Conservation (phyloP, 2,113 vertebrate species). For the Nycticryphes semicollaris region DNA sequence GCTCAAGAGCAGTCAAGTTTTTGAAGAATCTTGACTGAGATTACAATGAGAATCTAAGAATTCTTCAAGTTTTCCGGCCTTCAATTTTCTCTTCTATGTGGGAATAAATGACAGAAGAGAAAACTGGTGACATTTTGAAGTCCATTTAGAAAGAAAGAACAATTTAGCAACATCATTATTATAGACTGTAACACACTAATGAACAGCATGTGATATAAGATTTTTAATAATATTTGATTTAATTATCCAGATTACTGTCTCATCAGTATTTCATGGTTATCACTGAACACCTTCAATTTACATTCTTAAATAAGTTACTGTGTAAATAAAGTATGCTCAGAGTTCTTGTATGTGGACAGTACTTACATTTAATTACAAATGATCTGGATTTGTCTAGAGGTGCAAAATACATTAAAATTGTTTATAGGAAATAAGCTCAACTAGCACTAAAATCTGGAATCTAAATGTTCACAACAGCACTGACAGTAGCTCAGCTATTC, state of each 20-base stretch:
- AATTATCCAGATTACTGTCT: neutral
- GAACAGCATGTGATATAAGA: neutral
- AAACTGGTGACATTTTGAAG: neutral
- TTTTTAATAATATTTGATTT: slow-evolving; percentile 19
- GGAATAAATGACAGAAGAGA: neutral
- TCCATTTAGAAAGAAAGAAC: neutral
- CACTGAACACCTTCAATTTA: slow-evolving; percentile 30
- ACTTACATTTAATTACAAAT: slow-evolving; percentile 73
- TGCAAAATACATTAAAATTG: slow-evolving; percentile 61
- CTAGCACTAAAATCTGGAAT: slow-evolving; percentile 58
- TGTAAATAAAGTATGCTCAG: slow-evolving; percentile 63
- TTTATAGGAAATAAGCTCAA: slow-evolving; percentile 40
- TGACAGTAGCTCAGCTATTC: slow-evolving; percentile 50
- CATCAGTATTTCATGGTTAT: neutral
- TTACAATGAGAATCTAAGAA: neutral
- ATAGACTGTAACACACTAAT: neutral
- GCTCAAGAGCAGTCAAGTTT: neutral
- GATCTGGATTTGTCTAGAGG: slow-evolving; percentile 50
- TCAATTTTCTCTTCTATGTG: neutral
- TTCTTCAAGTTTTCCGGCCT: neutral
- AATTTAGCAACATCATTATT: neutral
- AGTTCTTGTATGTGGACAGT: slow-evolving; percentile 50
- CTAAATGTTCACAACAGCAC: slow-evolving; percentile 64
- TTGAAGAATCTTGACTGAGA: neutral
- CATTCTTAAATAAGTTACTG: slow-evolving; percentile 68